A percentile compares a stretch with the other conserved stretches of the same genome.
phyloP scores from a whole-genome alignment of 64 coral and sea anemone species.

The Pocillopora damicornis region DNA sequence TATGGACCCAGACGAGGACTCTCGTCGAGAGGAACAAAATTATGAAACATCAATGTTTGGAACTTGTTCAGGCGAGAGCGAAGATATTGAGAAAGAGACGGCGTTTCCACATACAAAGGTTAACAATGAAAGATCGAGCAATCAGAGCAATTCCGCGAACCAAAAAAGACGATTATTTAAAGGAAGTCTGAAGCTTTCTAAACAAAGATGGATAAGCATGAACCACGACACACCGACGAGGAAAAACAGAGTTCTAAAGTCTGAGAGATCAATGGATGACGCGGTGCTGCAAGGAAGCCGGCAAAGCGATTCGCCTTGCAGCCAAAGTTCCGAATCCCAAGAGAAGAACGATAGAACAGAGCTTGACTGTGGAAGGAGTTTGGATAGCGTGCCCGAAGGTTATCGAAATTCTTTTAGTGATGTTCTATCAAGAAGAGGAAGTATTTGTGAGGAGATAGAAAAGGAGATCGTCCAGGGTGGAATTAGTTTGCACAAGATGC shows the following conservation, averaged over 20 bases:
- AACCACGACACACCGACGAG: background rate
- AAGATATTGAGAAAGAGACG: background rate
- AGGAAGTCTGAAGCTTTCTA: background rate
- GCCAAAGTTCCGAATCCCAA: background rate
- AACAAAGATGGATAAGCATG: background rate
- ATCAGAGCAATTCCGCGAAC: background rate
- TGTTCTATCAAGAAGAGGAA: slow-evolving; percentile 12
- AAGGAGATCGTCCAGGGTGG: slow-evolving; percentile 15
- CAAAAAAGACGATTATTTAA: slow-evolving; percentile 4
- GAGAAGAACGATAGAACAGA: background rate
- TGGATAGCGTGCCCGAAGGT: background rate
- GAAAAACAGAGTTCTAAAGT: slow-evolving; percentile 7
- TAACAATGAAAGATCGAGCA: background rate
- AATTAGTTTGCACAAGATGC: slow-evolving; percentile 34
- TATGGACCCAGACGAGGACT: background rate
- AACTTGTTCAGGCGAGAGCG: background rate
- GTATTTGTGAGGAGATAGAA: slow-evolving; percentile 34
- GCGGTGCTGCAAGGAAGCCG: background rate
- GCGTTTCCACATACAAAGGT: too few species aligned
- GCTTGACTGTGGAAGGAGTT: background rate
- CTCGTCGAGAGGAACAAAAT: background rate
- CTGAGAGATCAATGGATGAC: slow-evolving; percentile 31
- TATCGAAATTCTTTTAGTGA: background rate
- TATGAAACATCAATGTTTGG: too few species aligned
- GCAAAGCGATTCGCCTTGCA: background rate